phyloP scores from a whole-genome alignment of 2,888 invertebrate genomes.

The Gandaritis pyraliata region DNA sequence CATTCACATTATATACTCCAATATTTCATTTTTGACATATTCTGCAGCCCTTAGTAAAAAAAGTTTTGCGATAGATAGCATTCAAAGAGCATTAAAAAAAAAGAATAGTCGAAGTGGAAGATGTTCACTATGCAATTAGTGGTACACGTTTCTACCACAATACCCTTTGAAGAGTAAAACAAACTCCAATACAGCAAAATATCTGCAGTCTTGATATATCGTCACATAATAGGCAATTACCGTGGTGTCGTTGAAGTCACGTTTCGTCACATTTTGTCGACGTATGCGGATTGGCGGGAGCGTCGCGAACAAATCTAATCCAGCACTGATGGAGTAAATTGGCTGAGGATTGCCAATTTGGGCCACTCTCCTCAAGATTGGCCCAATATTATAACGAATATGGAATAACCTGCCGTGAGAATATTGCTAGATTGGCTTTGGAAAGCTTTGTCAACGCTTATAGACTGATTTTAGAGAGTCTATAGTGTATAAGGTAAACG shows the following conservation, averaged over 20 bases:
- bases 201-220: constrained; percentile 12
- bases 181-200: constrained; percentile 1
- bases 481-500: too few relatives aligned
- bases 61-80: too few relatives aligned
- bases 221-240: constrained; percentile 19
- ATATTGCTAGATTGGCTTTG: constrained; percentile 46
- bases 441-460: constrained; percentile 25
- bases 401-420: constrained; percentile 36
- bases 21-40: too few relatives aligned
- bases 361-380: constrained; percentile 42
- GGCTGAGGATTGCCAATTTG: constrained; percentile 50
- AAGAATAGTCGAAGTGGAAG: too few relatives aligned
- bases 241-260: constrained; percentile 9
- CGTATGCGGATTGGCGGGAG: constrained; percentile 31
- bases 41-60: too few relatives aligned
- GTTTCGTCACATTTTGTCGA: constrained; percentile 21
- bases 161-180: neutral
- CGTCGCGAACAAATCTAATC: constrained; percentile 55
- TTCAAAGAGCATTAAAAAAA: too few relatives aligned
- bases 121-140: too few relatives aligned
- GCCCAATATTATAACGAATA: constrained; percentile 40
- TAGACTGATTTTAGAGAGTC: neutral
- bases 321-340: constrained; percentile 47
- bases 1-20: too few relatives aligned
- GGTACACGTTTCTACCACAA: too few relatives aligned